These are phyloP conservation scores for Chionodraco myersi DNA, from an alignment of 2,113 vertebrate genomes.

Conservation along the genomic window DNA sequence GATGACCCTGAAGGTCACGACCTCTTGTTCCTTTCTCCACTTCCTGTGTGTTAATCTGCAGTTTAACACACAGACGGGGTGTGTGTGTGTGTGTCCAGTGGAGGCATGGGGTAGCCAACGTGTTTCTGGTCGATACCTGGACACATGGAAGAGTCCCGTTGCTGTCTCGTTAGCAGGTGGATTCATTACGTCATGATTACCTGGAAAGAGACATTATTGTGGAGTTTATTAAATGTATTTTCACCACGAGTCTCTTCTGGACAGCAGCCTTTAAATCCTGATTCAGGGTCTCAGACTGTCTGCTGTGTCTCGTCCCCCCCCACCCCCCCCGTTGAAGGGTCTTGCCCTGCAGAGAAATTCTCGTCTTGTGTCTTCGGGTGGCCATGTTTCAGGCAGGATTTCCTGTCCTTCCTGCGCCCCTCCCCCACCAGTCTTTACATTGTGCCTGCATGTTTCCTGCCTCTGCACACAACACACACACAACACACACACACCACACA, in stretches of 20 bases:
- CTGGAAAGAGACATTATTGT: no score
- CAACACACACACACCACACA: no score
- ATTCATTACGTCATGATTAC: no score
- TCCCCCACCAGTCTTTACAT: slow-evolving; percentile 85
- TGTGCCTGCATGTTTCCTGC: slow-evolving; percentile 84
- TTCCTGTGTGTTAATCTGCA: slow-evolving; percentile 55
- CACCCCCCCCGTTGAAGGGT: not conserved
- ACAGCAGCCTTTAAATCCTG: no score
- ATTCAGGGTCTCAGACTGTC: no score
- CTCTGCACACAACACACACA: slow-evolving; percentile 26
- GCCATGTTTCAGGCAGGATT: slow-evolving; percentile 81
- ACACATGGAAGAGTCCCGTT: no score
- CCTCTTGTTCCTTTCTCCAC: slow-evolving; percentile 61
- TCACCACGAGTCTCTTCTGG: no score
- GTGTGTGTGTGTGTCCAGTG: not conserved
- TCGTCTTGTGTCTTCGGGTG: slow-evolving; percentile 78
- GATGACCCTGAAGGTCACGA: slow-evolving; percentile 64
- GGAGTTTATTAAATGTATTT: no score
- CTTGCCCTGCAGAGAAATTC: slow-evolving; percentile 56
- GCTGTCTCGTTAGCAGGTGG: no score
- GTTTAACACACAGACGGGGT: not conserved
- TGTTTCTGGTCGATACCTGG: no score
- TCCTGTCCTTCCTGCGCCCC: slow-evolving; percentile 86
- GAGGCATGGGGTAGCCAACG: no score
- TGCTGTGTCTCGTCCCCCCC: no score